These are phyloP conservation scores for Paraplagusia blochii DNA, from an alignment of 2,113 vertebrate genomes.

Conservation along the genomic window DNA sequence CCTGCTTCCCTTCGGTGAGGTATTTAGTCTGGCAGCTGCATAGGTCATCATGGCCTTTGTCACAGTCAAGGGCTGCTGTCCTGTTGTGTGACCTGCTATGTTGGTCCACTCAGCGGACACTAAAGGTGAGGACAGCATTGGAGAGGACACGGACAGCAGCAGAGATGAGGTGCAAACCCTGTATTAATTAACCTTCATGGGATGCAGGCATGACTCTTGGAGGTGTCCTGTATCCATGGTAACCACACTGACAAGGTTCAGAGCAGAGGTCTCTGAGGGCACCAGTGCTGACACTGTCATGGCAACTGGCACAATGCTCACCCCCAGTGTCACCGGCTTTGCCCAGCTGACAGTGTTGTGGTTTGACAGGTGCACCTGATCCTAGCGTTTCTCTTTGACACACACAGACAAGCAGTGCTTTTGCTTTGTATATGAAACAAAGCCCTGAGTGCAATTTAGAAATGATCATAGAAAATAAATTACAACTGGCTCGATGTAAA, in stretches of 20 bases:
- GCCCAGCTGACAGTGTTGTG: conserved; percentile 60
- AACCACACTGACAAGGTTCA: conserved; percentile 75
- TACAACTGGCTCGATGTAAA: conserved; percentile 17
- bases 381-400: conserved; percentile 32
- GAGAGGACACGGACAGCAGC: conserved; percentile 66
- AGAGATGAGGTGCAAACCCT: conserved; percentile 65
- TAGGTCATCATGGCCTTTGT: conserved; percentile 52
- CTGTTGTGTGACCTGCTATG: conserved; percentile 56
- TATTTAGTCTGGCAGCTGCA: conserved; percentile 49
- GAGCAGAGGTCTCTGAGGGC: conserved; percentile 65
- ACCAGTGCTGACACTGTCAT: conserved; percentile 65
- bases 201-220: conserved; percentile 64
- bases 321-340: conserved; percentile 59
- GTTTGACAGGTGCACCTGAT: conserved; percentile 73
- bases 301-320: conserved; percentile 65
- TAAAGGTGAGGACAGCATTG: conserved; percentile 63
- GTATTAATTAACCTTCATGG: conserved; percentile 81
- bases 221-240: conserved; percentile 71
- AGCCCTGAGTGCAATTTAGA: conserved; percentile 2
- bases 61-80: conserved; percentile 59
- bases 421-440: conserved; percentile 9
- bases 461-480: conserved; percentile 1
- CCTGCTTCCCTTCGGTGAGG: conserved; percentile 30
- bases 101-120: conserved; percentile 53
- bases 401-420: conserved; percentile 4